A percentile compares a stretch with the other conserved stretches of the same genome.
These are phyloP conservation scores for Melanotaenia pygmaea DNA, from an alignment of 2,797 vertebrate genomes.

Conservation along the genomic window DNA sequence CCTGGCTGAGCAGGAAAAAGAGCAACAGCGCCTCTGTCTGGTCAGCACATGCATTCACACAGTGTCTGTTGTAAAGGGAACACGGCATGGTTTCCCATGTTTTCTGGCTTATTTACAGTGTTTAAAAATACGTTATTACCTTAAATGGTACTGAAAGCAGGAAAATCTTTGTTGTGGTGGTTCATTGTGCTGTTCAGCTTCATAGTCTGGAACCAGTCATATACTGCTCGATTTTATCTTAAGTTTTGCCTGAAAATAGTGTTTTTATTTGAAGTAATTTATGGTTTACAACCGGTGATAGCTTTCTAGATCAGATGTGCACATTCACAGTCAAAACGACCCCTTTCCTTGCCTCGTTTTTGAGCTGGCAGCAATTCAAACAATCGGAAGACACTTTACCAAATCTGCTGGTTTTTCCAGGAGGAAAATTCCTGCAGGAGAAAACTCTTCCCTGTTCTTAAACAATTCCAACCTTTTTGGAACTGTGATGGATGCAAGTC, in stretches of 20 bases:
- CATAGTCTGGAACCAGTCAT: background rate
- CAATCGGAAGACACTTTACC: too few species aligned
- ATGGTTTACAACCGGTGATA: too few species aligned
- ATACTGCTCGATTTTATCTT: background rate
- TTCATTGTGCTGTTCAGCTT: background rate
- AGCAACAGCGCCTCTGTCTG: slow-evolving; percentile 88
- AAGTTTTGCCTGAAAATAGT: background rate
- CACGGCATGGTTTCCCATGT: background rate
- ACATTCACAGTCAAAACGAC: too few species aligned
- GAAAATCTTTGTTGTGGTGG: background rate
- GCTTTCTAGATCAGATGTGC: too few species aligned
- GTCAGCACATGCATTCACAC: slow-evolving; percentile 72
- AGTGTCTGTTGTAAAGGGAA: background rate
- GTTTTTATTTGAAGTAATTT: background rate
- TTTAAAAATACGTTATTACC: background rate
- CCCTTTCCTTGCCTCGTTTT: too few species aligned
- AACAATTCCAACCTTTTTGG: background rate
- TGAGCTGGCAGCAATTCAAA: too few species aligned
- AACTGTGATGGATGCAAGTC: background rate
- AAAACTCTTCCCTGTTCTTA: background rate
- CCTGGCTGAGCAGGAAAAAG: slow-evolving; percentile 91
- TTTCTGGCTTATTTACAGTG: background rate
- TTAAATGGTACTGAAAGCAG: too few species aligned
- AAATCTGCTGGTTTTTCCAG: too few species aligned
- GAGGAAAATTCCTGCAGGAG: too few species aligned